Percentiles rank a stretch among this genome's conserved stretches.
Evolutionary conservation across 2,797 vertebrate species (phyloP).

Genomic region (Melopsittacus undulatus): DNA sequence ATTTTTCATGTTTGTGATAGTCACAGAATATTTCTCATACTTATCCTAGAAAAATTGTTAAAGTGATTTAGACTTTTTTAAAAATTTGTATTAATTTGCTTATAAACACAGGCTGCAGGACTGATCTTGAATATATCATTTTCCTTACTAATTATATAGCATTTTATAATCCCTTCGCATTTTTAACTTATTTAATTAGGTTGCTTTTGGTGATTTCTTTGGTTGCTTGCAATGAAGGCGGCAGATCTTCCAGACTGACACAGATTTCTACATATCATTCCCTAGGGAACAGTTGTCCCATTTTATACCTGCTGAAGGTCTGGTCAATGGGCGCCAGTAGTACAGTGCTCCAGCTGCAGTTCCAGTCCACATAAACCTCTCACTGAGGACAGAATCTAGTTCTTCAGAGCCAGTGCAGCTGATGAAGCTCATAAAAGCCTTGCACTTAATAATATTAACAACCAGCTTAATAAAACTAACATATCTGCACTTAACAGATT

Average conservation of each 20-base stretch:
- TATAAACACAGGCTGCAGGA: not conserved
- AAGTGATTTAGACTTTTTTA: not conserved
- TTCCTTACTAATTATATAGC: not conserved
- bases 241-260: not conserved
- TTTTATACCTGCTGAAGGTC: not conserved
- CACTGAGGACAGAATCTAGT: not conserved
- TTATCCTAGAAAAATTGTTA: not conserved
- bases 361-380: not conserved
- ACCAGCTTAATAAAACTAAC: not conserved
- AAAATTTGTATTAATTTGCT: not conserved
- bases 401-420: not conserved
- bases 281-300: not conserved
- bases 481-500: not conserved
- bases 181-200: not conserved
- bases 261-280: not conserved
- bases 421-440: not conserved
- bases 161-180: not conserved
- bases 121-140: not conserved
- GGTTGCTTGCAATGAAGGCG: not conserved
- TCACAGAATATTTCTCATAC: not conserved
- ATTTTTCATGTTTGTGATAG: not conserved
- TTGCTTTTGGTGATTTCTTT: not conserved
- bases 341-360: not conserved
- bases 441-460: not conserved
- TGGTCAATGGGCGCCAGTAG: not conserved